These are phyloP conservation scores for Eulithis testata DNA, from an alignment of 2,888 invertebrate genomes.

Conservation along the genomic window DNA sequence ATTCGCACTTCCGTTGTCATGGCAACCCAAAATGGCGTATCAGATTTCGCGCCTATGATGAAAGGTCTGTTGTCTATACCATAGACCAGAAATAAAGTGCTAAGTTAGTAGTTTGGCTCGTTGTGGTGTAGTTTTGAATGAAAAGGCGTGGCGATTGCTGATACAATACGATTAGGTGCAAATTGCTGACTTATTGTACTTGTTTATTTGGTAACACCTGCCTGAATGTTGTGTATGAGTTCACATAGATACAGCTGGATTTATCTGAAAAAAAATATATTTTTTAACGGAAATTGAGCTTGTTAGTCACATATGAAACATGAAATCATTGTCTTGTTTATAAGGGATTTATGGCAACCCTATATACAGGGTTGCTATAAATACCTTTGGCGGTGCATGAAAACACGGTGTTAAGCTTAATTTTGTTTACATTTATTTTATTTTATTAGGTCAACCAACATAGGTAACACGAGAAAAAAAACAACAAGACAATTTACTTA, in stretches of 20 bases:
- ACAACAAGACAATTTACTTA: too few relatives aligned
- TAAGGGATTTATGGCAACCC: too few relatives aligned
- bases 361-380: too few relatives aligned
- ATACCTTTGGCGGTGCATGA: too few relatives aligned
- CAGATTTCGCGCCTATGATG: slow-evolving; percentile 68
- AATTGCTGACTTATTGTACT: slow-evolving; percentile 28
- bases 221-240: slow-evolving; percentile 1
- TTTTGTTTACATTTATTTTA: too few relatives aligned
- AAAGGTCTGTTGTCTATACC: slow-evolving; percentile 48
- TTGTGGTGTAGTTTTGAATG: slow-evolving; percentile 30
- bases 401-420: too few relatives aligned
- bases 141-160: slow-evolving; percentile 29
- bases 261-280: slow-evolving; percentile 22
- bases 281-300: not conserved
- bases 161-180: slow-evolving; percentile 19
- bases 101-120: slow-evolving; percentile 12
- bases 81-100: too few relatives aligned
- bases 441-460: too few relatives aligned
- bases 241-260: not conserved
- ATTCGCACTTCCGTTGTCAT: slow-evolving; percentile 66
- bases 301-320: not conserved
- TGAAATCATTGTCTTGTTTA: too few relatives aligned
- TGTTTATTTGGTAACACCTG: slow-evolving; percentile 21
- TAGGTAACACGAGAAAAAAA: too few relatives aligned
- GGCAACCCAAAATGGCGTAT: slow-evolving; percentile 67